Conservation (phyloP, 2,888 invertebrate species). For the Chorisops tibialis region DNA sequence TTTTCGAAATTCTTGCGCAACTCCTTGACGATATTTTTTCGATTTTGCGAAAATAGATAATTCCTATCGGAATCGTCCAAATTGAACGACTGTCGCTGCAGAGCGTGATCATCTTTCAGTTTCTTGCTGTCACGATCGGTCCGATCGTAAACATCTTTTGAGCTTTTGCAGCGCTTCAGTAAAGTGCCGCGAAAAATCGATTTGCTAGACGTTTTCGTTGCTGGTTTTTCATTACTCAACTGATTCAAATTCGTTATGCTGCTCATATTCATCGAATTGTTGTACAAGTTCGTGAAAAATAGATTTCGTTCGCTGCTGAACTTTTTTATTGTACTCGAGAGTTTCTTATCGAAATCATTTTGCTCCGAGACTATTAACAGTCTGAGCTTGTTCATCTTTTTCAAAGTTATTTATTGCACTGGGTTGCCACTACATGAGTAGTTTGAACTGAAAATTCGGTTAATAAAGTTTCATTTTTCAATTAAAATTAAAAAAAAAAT, state of each 20-base stretch:
- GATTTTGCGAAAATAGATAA: conserved; percentile 32
- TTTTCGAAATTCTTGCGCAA: conserved; percentile 35
- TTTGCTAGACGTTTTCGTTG: conserved; percentile 27
- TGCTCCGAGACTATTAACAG: conserved; percentile 33
- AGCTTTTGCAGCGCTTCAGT: conserved; percentile 35
- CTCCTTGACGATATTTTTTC: conserved; percentile 34
- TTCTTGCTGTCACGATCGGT: conserved; percentile 10
- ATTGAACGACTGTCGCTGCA: conserved; percentile 32
- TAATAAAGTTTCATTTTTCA: too few relatives aligned
- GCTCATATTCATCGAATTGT: conserved; percentile 32
- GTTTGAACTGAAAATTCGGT: too few relatives aligned
- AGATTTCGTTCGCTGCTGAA: conserved; percentile 34
- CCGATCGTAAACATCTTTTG: conserved; percentile 30
- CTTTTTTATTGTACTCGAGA: conserved; percentile 32
- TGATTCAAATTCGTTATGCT: conserved; percentile 30
- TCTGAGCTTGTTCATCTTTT: conserved; percentile 31
- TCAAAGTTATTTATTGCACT: too few relatives aligned
- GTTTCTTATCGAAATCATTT: conserved; percentile 33
- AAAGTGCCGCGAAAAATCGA: conserved; percentile 31
- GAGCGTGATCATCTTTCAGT: conserved; percentile 6
- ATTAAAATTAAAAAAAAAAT: too few relatives aligned
- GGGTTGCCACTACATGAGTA: too few relatives aligned
- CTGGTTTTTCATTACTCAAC: conserved; percentile 1
- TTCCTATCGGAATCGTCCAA: conserved; percentile 34
- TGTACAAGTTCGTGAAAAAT: conserved; percentile 33